Evolutionary conservation across 2,888 invertebrate genomes (phyloP), one percentile per base, ranked within the genome.

Genomic region (Brassicogethes aeneus): DNA sequence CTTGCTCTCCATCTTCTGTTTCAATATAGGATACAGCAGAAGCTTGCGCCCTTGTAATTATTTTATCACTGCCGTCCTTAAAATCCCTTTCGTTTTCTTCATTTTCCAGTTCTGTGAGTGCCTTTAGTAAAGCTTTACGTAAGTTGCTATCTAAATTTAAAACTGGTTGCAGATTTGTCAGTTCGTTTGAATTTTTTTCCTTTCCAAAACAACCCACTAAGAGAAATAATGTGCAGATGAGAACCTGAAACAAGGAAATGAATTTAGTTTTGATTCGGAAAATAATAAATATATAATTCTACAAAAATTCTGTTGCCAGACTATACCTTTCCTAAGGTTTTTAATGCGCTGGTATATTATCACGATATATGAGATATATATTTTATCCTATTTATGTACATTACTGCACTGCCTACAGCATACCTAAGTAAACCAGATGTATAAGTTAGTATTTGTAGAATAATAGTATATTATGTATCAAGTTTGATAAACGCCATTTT

Each of bases 91-190:
- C 42, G 2, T 72, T 70, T 12, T 76, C 75, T 47, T 77, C 79
- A 47, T 78, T 76, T 65, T 88, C 86, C 36, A 88, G 68, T 55
- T 86, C 85, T 37, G 79, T 80, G 2, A 89, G 71, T 8, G 87
- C 88, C 66, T 80, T 80, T 3, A 88, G 68, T 32, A 88, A 68
- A 1, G 87, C 88, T 64, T 80, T 78, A 12, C 87, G 72, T 17
- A 89, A 75, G 47, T 80, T 82, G 34, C 81, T 80, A 62, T 87
- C 86, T 40, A 87, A 65, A 43, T 80, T 76, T 1, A 77, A 72
- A 1, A 81, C 76, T 2, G 79, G 65, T 35, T 44, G 37, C 3
- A 40, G 36, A 12, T 44, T 8, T 7, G 45, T 14, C 5, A 34
- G 29, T 3, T 45, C 39, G 35, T 44, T 40, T 7, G 42, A 30